Percentiles rank a stretch among this genome's conserved stretches.
phyloP scores from a whole-genome alignment of 2,113 vertebrate genomes.

The Toxostoma redivivum region DNA sequence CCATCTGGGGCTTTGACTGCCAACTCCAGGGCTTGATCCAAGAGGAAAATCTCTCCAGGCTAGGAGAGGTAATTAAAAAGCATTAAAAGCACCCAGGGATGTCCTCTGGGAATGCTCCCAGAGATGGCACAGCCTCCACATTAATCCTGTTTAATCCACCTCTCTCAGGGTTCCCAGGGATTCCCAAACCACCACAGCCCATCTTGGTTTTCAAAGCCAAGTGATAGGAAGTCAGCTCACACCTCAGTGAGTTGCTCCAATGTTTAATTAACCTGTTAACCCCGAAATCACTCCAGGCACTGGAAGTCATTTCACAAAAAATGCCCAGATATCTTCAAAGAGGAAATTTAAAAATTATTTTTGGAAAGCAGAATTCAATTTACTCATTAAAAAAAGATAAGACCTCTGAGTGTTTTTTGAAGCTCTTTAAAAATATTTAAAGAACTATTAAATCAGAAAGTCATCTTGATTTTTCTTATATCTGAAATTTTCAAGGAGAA shows the following conservation, averaged over 20 bases:
- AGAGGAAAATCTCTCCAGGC: background rate
- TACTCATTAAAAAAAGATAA: background rate
- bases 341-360: background rate
- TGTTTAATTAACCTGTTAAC: conserved; percentile 40
- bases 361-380: background rate
- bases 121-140: background rate
- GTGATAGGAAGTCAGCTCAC: background rate
- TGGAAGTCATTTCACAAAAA: background rate
- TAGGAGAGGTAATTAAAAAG: background rate
- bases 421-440: background rate
- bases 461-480: background rate
- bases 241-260: background rate
- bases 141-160: background rate
- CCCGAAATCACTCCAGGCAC: background rate
- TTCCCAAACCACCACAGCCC: background rate
- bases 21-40: background rate
- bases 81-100: background rate
- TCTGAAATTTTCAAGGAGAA: background rate
- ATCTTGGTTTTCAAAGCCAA: background rate
- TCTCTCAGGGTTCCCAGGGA: background rate
- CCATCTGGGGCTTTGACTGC: fast-evolving
- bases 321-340: background rate
- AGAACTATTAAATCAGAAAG: background rate
- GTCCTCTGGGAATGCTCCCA: background rate
- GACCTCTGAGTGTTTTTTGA: background rate